phyloP scores from a whole-genome alignment of 2,888 invertebrate genomes.

The Nomada ruficornis region DNA sequence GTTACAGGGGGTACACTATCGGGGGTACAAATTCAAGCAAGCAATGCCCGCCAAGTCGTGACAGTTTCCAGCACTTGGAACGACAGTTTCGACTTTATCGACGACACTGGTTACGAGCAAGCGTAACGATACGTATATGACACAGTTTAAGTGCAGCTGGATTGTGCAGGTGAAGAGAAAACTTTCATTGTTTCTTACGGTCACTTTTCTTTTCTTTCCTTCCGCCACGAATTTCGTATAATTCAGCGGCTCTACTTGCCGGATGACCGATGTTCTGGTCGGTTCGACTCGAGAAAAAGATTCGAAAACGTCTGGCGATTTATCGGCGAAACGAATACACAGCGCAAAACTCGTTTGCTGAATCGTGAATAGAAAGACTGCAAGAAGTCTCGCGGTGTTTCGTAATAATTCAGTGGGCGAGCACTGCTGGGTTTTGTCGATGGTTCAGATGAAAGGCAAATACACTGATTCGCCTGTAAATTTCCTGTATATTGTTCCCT shows the following conservation, averaged over 20 bases:
- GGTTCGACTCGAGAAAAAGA: neutral
- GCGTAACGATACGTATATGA: constrained; percentile 14
- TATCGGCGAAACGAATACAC: constrained; percentile 13
- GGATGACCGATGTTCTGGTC: constrained; percentile 20
- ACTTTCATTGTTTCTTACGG: neutral
- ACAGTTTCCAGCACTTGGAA: constrained; percentile 14
- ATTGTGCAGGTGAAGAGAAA: neutral
- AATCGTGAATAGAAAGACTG: neutral
- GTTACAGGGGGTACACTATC: neutral
- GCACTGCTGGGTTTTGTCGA: neutral
- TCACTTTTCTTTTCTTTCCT: no score
- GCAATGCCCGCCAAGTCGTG: constrained; percentile 27
- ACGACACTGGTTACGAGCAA: constrained; percentile 12
- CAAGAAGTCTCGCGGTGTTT: neutral
- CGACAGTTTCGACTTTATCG: constrained; percentile 52
- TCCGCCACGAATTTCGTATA: constrained; percentile 33
- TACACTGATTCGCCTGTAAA: neutral
- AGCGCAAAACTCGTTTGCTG: neutral
- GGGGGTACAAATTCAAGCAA: neutral
- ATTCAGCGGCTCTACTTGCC: constrained; percentile 33
- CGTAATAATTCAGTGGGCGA: constrained; percentile 7
- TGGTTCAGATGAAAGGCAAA: neutral
- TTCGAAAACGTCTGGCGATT: neutral
- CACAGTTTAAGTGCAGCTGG: constrained; percentile 2
- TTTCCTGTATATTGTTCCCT: neutral